phyloP scores from a whole-genome alignment of 1,140 invertebrate species.

The Pectinophora gossypiella region DNA sequence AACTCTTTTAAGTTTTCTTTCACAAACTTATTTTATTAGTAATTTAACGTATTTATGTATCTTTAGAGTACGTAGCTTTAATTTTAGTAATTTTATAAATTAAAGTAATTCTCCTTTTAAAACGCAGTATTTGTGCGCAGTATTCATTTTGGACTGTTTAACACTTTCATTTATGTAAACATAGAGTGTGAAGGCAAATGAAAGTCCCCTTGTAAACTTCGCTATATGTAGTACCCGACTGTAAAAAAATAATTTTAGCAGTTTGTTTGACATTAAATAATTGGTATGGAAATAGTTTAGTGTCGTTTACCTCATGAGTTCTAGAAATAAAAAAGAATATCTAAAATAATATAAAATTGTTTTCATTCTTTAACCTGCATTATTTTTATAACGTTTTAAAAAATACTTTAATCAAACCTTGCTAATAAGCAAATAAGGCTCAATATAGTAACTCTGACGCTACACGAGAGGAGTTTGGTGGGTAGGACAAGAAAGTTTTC shows the following conservation, averaged over 20 bases:
- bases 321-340: conserved; percentile 71
- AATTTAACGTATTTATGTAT: conserved; percentile 67
- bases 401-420: too few species aligned
- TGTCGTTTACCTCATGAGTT: conserved; percentile 74
- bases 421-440: too few species aligned
- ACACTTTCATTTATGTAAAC: too few species aligned
- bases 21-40: conserved; percentile 31
- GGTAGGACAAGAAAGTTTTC: too few species aligned
- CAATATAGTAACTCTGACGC: too few species aligned
- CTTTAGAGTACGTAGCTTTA: conserved; percentile 62
- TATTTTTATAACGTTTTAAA: too few species aligned
- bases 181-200: neutral
- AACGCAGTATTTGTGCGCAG: conserved; percentile 43
- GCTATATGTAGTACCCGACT: conserved; percentile 26
- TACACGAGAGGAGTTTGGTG: too few species aligned
- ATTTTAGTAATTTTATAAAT: conserved; percentile 54
- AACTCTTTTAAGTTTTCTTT: conserved; percentile 40
- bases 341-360: neutral
- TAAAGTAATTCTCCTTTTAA: conserved; percentile 33
- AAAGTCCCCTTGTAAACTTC: neutral
- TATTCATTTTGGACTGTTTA: conserved; percentile 44
- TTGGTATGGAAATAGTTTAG: conserved; percentile 63
- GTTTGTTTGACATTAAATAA: conserved; percentile 9
- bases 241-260: conserved; percentile 9
- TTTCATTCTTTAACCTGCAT: too few species aligned